Base-by-base conservation (phyloP, 2,113 vertebrate species). In the Ctenodactylus gundi region DNA sequence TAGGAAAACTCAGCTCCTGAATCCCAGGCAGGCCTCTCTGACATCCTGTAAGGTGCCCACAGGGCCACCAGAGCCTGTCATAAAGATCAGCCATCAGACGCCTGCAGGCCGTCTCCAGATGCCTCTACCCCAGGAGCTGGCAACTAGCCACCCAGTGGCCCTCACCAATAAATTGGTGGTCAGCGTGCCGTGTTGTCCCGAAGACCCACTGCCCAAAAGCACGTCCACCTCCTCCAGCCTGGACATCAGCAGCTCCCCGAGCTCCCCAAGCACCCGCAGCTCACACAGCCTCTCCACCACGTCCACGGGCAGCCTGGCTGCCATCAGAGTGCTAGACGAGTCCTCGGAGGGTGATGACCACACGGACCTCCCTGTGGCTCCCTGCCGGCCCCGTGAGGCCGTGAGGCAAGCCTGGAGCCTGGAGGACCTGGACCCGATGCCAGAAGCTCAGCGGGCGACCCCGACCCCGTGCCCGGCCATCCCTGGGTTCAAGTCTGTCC, bases 401-500 rank as follows among this genome's bases (percentile, higher is more conserved):
- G 31, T n/a, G 75, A 4, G 34, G 75, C 3, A 9, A 31, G 14
- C 53, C n/a, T 53, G 11, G 36, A 39, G 6, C 25, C 36, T 0
- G 4, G 2, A 10, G 44, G 51, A 49, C 12, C 3, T 10, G 17
- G 68, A 57, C 25, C 10, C 27, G 29, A n/a, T 3, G 5, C 1
- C 1, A 44, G 83, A 29, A 10, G 15, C 18, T 5, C 12, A 6
- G 6, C 20, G 3, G 7, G 7, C 23, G 36, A 4, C 1, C 2
- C 0, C 0, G 7, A 12, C 3, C 29, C 49, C 29, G 7, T 7
- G 0, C 17, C 39, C 0, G 0, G 1, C 60, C 39, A 23, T 34
- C 36, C 39, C 23, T 1, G 29, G 67, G 3, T 11, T 1, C 18
- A 27, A 3, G 3, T 72, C 84, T 1, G 3, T 46, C n/a, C 13